phyloP scores from a whole-genome alignment of 2,888 invertebrate genomes.

The Platynereis dumerilii region DNA sequence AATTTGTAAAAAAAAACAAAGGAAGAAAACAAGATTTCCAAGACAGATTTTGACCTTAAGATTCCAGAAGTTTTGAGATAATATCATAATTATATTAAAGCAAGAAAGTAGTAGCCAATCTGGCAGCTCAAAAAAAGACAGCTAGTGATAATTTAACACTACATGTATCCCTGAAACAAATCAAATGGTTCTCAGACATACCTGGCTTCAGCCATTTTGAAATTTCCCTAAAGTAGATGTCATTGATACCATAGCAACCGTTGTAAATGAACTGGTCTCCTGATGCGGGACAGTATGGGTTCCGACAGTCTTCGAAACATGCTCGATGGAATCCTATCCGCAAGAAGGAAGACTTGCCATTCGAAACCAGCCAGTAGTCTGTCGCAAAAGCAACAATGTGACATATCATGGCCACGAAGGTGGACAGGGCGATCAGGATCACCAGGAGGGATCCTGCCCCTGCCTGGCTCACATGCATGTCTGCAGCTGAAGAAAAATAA shows the following conservation, averaged over 20 bases:
- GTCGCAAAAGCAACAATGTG: conserved; percentile 31
- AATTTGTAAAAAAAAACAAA: too few species aligned
- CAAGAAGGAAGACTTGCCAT: conserved; percentile 33
- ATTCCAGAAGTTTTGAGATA: too few species aligned
- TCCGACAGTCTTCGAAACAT: conserved; percentile 32
- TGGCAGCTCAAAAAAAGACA: too few species aligned
- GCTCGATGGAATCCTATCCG: conserved; percentile 35
- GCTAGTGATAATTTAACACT: too few species aligned
- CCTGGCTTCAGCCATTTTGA: conserved; percentile 23
- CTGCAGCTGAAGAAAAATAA: too few species aligned
- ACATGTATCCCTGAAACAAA: too few species aligned
- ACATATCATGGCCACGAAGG: conserved; percentile 20
- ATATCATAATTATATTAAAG: too few species aligned
- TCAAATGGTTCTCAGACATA: conserved; percentile 9
- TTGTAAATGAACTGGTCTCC: conserved; percentile 32
- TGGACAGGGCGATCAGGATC: conserved; percentile 8
- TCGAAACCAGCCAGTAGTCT: conserved; percentile 33
- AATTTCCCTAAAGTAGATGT: conserved; percentile 21
- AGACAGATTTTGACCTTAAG: too few species aligned
- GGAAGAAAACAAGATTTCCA: too few species aligned
- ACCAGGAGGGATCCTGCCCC: conserved; percentile 8
- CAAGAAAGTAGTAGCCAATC: too few species aligned
- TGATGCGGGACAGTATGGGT: conserved; percentile 30
- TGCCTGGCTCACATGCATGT: too few species aligned
- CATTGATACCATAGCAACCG: conserved; percentile 26